Conservation (phyloP, 2,888 invertebrate genomes). For the Drosophila kuntzei region DNA sequence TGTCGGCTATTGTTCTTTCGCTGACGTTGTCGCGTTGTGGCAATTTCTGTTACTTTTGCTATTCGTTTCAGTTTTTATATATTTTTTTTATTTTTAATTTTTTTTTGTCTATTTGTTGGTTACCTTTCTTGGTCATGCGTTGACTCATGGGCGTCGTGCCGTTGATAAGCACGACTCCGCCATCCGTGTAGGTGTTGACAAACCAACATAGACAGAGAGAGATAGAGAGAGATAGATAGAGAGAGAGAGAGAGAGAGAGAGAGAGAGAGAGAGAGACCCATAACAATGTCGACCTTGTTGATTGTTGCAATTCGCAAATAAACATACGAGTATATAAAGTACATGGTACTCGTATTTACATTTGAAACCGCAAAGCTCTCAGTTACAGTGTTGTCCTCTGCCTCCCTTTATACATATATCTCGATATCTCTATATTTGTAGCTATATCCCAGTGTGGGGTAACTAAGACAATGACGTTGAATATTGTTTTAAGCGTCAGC, state of each 20-base stretch:
- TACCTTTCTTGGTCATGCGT: conserved; percentile 77
- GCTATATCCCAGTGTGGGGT: conserved; percentile 34
- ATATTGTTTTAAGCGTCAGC: conserved; percentile 49
- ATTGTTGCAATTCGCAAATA: conserved; percentile 29
- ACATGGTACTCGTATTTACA: conserved; percentile 16
- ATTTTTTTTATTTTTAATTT: conserved; percentile 18
- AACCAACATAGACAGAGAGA: conserved; percentile 1
- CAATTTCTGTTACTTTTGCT: conserved; percentile 62
- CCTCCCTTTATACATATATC: conserved; percentile 1
- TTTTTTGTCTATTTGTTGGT: conserved; percentile 56
- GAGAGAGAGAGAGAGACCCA: conserved; percentile 14
- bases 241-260: not conserved
- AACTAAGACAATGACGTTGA: conserved; percentile 71
- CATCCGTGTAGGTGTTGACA: conserved; percentile 60
- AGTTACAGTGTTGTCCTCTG: conserved; percentile 29
- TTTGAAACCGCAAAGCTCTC: conserved; percentile 62
- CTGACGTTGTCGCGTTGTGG: conserved; percentile 63
- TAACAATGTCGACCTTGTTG: conserved; percentile 57
- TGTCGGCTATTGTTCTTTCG: conserved; percentile 55
- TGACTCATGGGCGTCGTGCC: conserved; percentile 67
- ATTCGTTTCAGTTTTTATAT: conserved; percentile 43
- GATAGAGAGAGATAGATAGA: not conserved
- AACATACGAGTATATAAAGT: conserved; percentile 5
- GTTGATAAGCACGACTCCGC: conserved; percentile 67
- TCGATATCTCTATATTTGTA: not conserved